Conservation (phyloP, 2,888 invertebrate species). For the Pristionchus exspectatus region DNA sequence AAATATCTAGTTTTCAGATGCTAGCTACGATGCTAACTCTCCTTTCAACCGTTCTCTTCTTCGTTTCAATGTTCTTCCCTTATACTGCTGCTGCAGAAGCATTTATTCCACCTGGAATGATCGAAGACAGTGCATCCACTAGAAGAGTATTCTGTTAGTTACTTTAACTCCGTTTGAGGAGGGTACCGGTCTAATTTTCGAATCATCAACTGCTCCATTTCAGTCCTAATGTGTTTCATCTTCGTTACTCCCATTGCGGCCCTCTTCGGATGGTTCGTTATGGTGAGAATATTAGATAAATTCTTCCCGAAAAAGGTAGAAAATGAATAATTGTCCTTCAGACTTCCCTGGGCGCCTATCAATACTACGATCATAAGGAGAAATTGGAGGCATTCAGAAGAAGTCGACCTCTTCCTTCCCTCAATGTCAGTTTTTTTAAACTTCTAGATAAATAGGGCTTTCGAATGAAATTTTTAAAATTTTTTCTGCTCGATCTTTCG, state of each 20-base stretch:
- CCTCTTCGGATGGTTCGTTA: conserved; percentile 47
- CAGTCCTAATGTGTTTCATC: conserved; percentile 46
- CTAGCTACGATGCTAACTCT: conserved; percentile 4
- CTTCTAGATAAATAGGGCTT: too few relatives aligned
- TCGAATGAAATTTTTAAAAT: too few relatives aligned
- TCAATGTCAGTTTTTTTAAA: background rate
- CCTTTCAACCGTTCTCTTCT: conserved; percentile 42
- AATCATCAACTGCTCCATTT: background rate
- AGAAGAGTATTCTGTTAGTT: conserved; percentile 45
- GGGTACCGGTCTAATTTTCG: background rate
- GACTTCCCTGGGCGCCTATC: conserved; percentile 35
- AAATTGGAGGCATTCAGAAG: conserved; percentile 43
- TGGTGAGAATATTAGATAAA: background rate
- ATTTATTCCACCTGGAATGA: background rate
- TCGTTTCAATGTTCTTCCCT: conserved; percentile 44
- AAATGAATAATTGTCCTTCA: background rate
- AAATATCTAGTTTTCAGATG: too few relatives aligned
- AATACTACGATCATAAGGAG: conserved; percentile 47
- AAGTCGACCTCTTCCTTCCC: conserved; percentile 50
- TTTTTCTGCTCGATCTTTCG: too few relatives aligned
- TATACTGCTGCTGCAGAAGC: background rate
- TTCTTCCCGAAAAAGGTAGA: background rate
- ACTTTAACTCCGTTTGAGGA: background rate
- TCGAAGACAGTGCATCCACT: background rate
- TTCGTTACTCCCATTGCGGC: conserved; percentile 21